phyloP scores from a whole-genome alignment of 2,888 invertebrate genomes.

The Drosophila melanosoma region DNA sequence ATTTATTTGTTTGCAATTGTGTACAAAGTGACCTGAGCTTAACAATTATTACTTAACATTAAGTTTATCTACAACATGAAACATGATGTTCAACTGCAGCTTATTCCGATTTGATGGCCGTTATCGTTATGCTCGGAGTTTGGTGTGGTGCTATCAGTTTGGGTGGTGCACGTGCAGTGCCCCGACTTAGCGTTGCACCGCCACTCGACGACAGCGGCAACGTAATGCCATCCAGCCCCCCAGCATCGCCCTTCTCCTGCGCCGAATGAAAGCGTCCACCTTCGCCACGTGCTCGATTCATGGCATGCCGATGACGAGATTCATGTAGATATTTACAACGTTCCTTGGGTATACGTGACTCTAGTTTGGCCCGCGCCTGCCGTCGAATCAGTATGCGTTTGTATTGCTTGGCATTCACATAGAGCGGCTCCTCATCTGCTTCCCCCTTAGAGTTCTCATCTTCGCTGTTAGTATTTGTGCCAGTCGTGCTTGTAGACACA shows the following conservation, averaged over 20 bases:
- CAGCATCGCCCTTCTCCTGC: constrained; percentile 76
- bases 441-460: constrained; percentile 80
- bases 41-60: constrained; percentile 29
- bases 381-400: constrained; percentile 97
- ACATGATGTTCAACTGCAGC: not conserved
- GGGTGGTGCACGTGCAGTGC: constrained; percentile 79
- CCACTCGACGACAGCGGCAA: constrained; percentile 59
- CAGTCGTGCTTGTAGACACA: constrained; percentile 68
- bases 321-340: constrained; percentile 99
- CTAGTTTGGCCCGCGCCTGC: constrained; percentile 97
- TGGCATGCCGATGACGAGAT: constrained; percentile 97
- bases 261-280: constrained; percentile 97
- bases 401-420: constrained; percentile 99
- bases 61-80: constrained; percentile 53
- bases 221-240: constrained; percentile 49
- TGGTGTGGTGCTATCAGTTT: constrained; percentile 84
- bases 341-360: constrained; percentile 98
- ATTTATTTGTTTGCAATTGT: constrained; percentile 61
- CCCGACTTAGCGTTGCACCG: constrained; percentile 62
- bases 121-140: constrained; percentile 83
- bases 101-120: constrained; percentile 82
- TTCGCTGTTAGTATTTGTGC: constrained; percentile 71
- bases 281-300: constrained; percentile 98
- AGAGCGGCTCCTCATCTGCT: constrained; percentile 96
- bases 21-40: constrained; percentile 48